These are phyloP conservation scores for Ochropleura leucogaster DNA, from an alignment of 2,888 invertebrate species.

Conservation along the genomic window DNA sequence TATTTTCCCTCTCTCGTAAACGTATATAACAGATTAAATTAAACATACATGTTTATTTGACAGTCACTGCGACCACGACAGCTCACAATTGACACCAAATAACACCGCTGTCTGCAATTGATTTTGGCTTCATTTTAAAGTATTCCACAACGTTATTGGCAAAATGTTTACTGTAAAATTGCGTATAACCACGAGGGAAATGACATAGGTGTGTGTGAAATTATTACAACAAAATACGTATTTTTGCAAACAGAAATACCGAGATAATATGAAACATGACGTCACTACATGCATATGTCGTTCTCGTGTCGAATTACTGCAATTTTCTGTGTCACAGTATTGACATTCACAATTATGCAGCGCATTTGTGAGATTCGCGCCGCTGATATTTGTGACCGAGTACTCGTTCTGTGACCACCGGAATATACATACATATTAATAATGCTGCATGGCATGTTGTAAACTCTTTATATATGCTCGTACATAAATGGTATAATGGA, in stretches of 20 bases:
- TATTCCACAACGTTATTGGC: neutral
- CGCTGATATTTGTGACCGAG: conserved; percentile 37
- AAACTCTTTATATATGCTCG: neutral
- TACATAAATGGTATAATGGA: conserved; percentile 20
- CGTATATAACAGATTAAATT: neutral
- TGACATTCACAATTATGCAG: conserved; percentile 48
- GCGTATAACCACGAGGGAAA: conserved; percentile 17
- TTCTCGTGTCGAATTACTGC: conserved; percentile 45
- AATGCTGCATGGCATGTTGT: conserved; percentile 24
- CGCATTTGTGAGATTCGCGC: conserved; percentile 12
- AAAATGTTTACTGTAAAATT: conserved; percentile 28
- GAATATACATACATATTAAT: conserved; percentile 27
- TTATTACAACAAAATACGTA: conserved; percentile 27
- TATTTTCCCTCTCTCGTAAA: neutral
- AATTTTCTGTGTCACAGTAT: conserved; percentile 36
- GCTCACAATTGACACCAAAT: conserved; percentile 20
- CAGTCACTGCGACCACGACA: neutral
- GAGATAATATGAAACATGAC: conserved; percentile 18
- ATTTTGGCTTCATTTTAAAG: conserved; percentile 7
- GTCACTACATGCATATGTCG: conserved; percentile 35
- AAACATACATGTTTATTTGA: neutral
- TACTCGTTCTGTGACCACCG: conserved; percentile 46
- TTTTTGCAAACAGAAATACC: conserved; percentile 20
- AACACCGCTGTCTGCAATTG: conserved; percentile 6
- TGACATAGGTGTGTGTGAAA: conserved; percentile 2